Percentiles rank a stretch among this genome's conserved stretches.
Evolutionary conservation across 2,797 vertebrate genomes (phyloP).

Genomic region (Diplodus sargus): DNA sequence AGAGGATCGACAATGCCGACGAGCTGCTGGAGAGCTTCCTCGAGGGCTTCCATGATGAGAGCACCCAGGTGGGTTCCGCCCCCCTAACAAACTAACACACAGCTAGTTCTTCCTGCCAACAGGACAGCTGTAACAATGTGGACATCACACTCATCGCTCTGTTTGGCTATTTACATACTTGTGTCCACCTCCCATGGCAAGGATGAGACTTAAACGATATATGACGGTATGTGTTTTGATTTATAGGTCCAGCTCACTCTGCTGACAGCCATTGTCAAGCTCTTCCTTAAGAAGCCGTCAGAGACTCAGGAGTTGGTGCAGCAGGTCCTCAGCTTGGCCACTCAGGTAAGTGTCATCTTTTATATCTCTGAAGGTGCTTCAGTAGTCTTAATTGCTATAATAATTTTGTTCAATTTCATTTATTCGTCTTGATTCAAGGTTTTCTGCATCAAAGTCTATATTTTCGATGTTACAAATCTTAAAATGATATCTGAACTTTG

Average conservation of each 20-base stretch:
- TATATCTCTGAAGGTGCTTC: background rate
- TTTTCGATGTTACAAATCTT: too few relatives aligned
- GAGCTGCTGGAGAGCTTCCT: conserved; percentile 97
- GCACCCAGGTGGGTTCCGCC: conserved; percentile 90
- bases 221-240: background rate
- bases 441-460: too few relatives aligned
- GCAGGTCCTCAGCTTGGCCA: conserved; percentile 97
- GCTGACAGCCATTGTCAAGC: conserved; percentile 96
- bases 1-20: conserved; percentile 97
- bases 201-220: background rate
- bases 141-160: background rate
- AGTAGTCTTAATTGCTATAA: too few relatives aligned
- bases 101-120: background rate
- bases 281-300: conserved; percentile 97
- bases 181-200: background rate
- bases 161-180: background rate
- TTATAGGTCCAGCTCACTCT: conserved; percentile 95
- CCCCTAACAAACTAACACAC: background rate
- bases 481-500: too few relatives aligned
- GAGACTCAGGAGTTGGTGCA: conserved; percentile 98
- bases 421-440: too few relatives aligned
- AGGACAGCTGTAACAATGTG: background rate
- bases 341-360: conserved; percentile 86
- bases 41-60: conserved; percentile 98
- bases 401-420: too few relatives aligned